Base-by-base conservation (phyloP, 2,888 invertebrate genomes). In the Trissoscelio sp. region DNA sequence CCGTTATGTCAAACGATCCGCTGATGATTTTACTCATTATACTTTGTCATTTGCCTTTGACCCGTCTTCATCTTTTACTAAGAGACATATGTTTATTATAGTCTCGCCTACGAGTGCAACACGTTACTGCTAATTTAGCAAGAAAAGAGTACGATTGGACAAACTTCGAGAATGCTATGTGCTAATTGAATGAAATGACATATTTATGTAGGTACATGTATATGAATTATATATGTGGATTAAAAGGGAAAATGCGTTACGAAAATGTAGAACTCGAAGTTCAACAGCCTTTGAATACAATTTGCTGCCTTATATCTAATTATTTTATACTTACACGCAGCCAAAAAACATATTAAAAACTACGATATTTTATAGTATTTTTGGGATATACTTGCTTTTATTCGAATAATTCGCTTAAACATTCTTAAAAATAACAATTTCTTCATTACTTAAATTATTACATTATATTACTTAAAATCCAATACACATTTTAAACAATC, bases 1-100 rank as follows among this genome's bases (percentile, higher is more conserved):
- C 87, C 86, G 87, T 87, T 87, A 87, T 86, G 87, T 86, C 86
- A 87, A 87, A 85, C 84, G 81, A 82, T 73, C 82, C 84, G 84
- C 84, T 87, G 87, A 87, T 87, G 86, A 87, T 87, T 87, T 87
- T 86, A 85, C 86, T 87, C 85, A 87, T 87, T 86, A 87, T 75
- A 62, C 82, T 74, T 78, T 48, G 73, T 85, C 86, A 82, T 86
- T 85, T 83, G 85, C 79, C 82, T 72, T 82, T 82, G 79, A 82
- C 82, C 82, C 79, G 79, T 79, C 74, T 79, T 75, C 75, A 74
- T 79, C 79, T 75, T 82, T 82, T 67, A 72, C 79, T 55, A 39
- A 82, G 72, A 73, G 77, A 67, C 69, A 79, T 58, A 53, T 79
- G 81, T 82, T 82, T 74, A 74, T 79, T 57, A 70, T 78, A 70